Percentiles rank a stretch among this genome's conserved stretches.
Evolutionary conservation across 2,888 invertebrate species (phyloP).

Genomic region (Stenodema calcarata): DNA sequence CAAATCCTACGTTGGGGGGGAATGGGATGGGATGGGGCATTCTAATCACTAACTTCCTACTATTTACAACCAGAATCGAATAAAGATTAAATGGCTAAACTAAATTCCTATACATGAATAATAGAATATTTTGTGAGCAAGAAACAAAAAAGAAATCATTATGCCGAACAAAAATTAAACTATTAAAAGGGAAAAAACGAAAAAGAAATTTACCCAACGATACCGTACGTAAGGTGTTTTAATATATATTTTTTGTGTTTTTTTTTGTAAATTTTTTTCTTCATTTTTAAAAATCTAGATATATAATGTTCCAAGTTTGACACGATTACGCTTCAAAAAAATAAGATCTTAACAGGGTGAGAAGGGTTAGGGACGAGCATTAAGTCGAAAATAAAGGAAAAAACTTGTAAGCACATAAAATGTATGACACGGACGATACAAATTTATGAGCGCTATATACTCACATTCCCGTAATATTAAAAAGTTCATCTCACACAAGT

Average conservation of each 20-base stretch:
- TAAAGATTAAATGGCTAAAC: slow-evolving; percentile 50
- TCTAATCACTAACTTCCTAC: slow-evolving; percentile 33
- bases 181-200: slow-evolving; percentile 49
- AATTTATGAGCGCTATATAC: slow-evolving; percentile 10
- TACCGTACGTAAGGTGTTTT: slow-evolving; percentile 58
- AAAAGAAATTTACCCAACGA: slow-evolving; percentile 52
- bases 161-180: slow-evolving; percentile 52
- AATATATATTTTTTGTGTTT: not conserved
- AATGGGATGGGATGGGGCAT: not conserved
- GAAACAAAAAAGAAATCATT: slow-evolving; percentile 45
- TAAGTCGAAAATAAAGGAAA: not conserved
- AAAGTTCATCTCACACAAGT: slow-evolving; percentile 13
- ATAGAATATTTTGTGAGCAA: slow-evolving; percentile 53
- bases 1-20: not conserved
- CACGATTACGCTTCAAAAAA: slow-evolving; percentile 16
- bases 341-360: slow-evolving; percentile 1
- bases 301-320: slow-evolving; percentile 23
- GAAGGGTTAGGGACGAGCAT: slow-evolving; percentile 10
- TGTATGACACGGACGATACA: slow-evolving; percentile 25
- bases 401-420: slow-evolving; percentile 1
- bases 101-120: slow-evolving; percentile 52
- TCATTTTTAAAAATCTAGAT: slow-evolving; percentile 23
- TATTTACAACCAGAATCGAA: slow-evolving; percentile 47
- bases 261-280: slow-evolving; percentile 23
- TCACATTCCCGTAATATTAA: not conserved